Base-by-base conservation (phyloP, 2,113 vertebrate species). In the Stictonetta naevosa region DNA sequence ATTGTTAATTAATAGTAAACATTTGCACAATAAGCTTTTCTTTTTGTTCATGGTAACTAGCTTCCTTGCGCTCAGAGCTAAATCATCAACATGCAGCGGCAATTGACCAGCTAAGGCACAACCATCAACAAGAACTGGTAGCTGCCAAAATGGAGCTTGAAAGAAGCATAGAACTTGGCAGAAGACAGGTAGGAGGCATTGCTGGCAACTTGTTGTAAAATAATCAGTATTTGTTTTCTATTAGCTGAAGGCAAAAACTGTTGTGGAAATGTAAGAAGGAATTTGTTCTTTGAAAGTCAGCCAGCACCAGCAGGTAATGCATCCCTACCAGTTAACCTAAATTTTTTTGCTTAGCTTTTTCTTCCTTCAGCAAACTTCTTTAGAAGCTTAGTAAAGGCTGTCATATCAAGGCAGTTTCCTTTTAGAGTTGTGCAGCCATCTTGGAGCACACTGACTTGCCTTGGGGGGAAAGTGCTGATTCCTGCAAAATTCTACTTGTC, bases 61-160 rank as follows among this genome's bases (percentile, higher is more conserved):
- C 99, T 36, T 99, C 99, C 67, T 98, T 99, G 90, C 98, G 99
- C 75, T 99, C 99, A 33, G 99, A 99, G 97, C 95, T 99, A 84
- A 99, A 99, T 93, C 99, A 99, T 94, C 99, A 99, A 86, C 99
- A 99, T 38, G 99, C 99, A 25, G 98, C 99, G 50, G 98, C 99
- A 84, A 99, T 99, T 84, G 99, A 99, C 94, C 98, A 99, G 93
- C 97, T 99, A 94, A 98, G 98, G 81, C 99, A 99, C 95, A 99
- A 96, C 86, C 99, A 99, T 92, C 99, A 99, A 19, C 99, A 99
- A 89, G 99, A 99, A 96, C 83, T 99, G 42, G 97, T 98, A 18
- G 97, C 98, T 56, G 98, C 98, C 90, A 99, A 99, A 91, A 93
- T 98, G 96, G 99, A 99, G 95, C 97, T 99, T 80, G 99, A 99